phyloP scores from a whole-genome alignment of 37 sponge, comb jelly and placozoan species.

The Axinella damicornis region DNA sequence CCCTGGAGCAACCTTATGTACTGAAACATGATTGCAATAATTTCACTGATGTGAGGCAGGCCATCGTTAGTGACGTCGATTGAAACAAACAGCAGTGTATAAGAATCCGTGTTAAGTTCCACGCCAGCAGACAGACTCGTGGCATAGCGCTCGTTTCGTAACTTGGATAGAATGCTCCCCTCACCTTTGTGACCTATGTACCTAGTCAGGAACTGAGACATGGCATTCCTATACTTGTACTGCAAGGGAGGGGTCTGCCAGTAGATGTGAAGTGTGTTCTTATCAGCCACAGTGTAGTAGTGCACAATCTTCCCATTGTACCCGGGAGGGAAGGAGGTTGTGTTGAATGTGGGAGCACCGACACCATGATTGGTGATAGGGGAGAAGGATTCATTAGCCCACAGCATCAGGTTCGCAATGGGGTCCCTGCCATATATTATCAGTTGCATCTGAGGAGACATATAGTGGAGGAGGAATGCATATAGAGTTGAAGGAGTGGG shows the following conservation, averaged over 20 bases:
- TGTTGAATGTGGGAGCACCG: neutral
- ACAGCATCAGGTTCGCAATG: conserved; percentile 42
- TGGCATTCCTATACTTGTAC: conserved; percentile 14
- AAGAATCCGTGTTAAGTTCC: conserved; percentile 32
- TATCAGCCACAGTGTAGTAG: conserved; percentile 52
- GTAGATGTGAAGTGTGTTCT: conserved; percentile 34
- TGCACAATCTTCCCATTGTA: conserved; percentile 45
- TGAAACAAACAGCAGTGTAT: conserved; percentile 25
- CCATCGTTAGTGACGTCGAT: conserved; percentile 53
- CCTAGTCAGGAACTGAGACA: conserved; percentile 31
- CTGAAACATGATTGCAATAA: conserved; percentile 44
- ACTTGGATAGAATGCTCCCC: conserved; percentile 32
- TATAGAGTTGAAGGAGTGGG: no score
- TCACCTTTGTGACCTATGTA: conserved; percentile 63
- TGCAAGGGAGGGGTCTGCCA: conserved; percentile 62
- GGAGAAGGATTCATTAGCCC: conserved; percentile 64
- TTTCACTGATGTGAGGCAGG: conserved; percentile 23
- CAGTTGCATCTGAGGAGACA: conserved; percentile 80
- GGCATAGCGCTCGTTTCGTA: conserved; percentile 36
- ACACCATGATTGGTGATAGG: conserved; percentile 66
- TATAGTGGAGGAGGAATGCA: no score
- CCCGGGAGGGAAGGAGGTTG: conserved; percentile 45
- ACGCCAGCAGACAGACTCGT: conserved; percentile 34
- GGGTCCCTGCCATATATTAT: conserved; percentile 81
- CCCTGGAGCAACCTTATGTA: conserved; percentile 25